These are phyloP conservation scores for Cryptocephalus moraei DNA, from an alignment of 2,888 invertebrate species.

Conservation along the genomic window DNA sequence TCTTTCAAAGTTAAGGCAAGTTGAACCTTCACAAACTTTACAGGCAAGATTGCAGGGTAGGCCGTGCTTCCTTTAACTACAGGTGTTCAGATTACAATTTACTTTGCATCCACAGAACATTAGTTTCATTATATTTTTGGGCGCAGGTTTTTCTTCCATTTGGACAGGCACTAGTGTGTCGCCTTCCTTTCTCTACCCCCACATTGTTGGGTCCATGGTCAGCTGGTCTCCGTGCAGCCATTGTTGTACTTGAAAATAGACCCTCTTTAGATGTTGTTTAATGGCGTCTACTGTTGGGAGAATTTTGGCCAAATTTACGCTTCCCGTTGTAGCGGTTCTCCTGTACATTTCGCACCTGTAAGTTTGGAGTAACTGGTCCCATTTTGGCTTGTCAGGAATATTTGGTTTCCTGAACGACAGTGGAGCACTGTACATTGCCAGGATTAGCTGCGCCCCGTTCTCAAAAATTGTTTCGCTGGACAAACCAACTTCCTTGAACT, in stretches of 20 bases:
- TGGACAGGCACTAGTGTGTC: constrained; percentile 1
- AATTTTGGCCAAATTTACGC: neutral
- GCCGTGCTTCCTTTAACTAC: constrained; percentile 1
- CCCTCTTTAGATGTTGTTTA: too few species aligned
- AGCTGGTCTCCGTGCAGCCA: too few species aligned
- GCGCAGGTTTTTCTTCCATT: constrained; percentile 2
- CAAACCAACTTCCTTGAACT: too few species aligned
- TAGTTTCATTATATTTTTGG: constrained; percentile 1
- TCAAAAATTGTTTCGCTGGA: neutral
- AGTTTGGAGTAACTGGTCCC: neutral
- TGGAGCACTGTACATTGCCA: neutral
- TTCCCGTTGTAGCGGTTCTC: neutral
- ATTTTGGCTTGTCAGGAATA: neutral
- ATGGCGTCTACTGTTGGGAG: too few species aligned
- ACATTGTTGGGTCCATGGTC: too few species aligned
- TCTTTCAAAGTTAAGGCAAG: constrained; percentile 1
- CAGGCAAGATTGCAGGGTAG: constrained; percentile 1
- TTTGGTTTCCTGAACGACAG: neutral
- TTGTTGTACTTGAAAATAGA: too few species aligned
- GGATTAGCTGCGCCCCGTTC: neutral
- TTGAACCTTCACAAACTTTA: constrained; percentile 2
- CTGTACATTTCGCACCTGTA: neutral
- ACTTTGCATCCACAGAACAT: neutral
- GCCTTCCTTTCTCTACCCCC: neutral
- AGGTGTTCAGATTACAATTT: neutral